Percentiles rank a stretch among this genome's conserved stretches.
Conservation (phyloP, 2,797 vertebrate genomes). For the Bovichtus variegatus region DNA sequence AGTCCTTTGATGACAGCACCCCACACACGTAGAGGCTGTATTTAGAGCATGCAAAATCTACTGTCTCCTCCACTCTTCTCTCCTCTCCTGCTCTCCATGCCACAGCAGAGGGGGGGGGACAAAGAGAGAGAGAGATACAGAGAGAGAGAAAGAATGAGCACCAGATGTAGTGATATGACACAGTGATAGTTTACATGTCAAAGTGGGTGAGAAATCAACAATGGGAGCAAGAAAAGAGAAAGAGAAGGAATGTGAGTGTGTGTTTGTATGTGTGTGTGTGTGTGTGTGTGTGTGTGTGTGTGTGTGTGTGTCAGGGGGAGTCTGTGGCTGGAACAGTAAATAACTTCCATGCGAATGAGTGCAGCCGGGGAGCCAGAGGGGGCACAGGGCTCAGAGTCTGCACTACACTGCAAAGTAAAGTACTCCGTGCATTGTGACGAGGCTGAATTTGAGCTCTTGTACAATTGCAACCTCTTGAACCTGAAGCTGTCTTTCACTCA, state of each 20-base stretch:
- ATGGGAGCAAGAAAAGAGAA: conserved; percentile 35
- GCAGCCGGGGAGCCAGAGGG: conserved; percentile 51
- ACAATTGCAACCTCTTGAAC: conserved; percentile 48
- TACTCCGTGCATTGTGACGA: conserved; percentile 47
- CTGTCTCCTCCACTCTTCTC: conserved; percentile 81
- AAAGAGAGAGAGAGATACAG: conserved; percentile 20
- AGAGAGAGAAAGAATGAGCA: conserved; percentile 46
- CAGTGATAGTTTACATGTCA: conserved; percentile 67
- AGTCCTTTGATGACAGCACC: conserved; percentile 76
- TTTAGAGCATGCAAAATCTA: conserved; percentile 88
- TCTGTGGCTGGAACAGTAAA: conserved; percentile 63
- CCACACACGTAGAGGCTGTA: conserved; percentile 79
- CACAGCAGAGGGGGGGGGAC: conserved; percentile 50
- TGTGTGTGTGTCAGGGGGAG: conserved; percentile 14
- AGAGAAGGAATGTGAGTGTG: conserved; percentile 24
- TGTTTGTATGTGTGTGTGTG: neutral
- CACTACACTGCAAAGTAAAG: conserved; percentile 47
- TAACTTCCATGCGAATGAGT: conserved; percentile 63
- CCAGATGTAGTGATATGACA: conserved; percentile 66
- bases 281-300: conserved; percentile 1
- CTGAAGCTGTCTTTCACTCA: conserved; percentile 37
- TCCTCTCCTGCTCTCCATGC: conserved; percentile 63
- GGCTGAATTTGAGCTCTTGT: conserved; percentile 35
- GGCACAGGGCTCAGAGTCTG: conserved; percentile 43
- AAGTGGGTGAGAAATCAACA: conserved; percentile 60